These are phyloP conservation scores for Ooceraea biroi DNA, from an alignment of 1,140 invertebrate species.

Conservation along the genomic window DNA sequence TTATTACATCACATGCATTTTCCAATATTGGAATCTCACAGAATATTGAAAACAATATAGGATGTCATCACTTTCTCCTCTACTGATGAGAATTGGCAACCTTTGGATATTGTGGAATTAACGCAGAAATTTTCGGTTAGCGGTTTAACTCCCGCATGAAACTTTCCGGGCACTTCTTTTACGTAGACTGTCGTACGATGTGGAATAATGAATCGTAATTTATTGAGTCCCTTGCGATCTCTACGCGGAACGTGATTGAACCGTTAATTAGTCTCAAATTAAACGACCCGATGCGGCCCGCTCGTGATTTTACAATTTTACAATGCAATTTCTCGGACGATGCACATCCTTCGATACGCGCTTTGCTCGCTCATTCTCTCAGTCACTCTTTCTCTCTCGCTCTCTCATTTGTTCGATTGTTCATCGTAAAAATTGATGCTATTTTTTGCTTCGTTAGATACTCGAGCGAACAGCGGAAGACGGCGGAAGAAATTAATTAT, in stretches of 20 bases:
- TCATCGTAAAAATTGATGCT: constrained; percentile 42
- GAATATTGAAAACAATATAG: neutral
- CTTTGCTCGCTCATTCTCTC: neutral
- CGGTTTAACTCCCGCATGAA: constrained; percentile 38
- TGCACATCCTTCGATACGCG: constrained; percentile 46
- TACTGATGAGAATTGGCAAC: neutral
- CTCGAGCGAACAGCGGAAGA: neutral
- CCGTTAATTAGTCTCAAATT: constrained; percentile 58
- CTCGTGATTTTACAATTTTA: constrained; percentile 54
- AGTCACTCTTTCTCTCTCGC: too few relatives aligned
- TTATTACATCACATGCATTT: neutral
- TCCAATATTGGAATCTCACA: neutral
- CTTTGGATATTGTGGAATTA: constrained; percentile 18
- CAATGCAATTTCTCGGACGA: constrained; percentile 51
- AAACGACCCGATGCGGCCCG: constrained; percentile 39
- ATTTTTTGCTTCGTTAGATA: constrained; percentile 50
- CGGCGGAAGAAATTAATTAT: constrained; percentile 44
- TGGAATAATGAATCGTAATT: constrained; percentile 56
- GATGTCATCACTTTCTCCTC: neutral
- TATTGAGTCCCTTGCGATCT: constrained; percentile 32
- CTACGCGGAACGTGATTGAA: constrained; percentile 47
- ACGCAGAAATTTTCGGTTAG: constrained; percentile 34
- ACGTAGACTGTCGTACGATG: constrained; percentile 16
- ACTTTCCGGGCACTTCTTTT: constrained; percentile 41
- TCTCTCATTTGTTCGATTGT: constrained; percentile 41